Evolutionary conservation across 2,797 vertebrate genomes (phyloP).

Genomic region (Gephyroberyx darwinii): DNA sequence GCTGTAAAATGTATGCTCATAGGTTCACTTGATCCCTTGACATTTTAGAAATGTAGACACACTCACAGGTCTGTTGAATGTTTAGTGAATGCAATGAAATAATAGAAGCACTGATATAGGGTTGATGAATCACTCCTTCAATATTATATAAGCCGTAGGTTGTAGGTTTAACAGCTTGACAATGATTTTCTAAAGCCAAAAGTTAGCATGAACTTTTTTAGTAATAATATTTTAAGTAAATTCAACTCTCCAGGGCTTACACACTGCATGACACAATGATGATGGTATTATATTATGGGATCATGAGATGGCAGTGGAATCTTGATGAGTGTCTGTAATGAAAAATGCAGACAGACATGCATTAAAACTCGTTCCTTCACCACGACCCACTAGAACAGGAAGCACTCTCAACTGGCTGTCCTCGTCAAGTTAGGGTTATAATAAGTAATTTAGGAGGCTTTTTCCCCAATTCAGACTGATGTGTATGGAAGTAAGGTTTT

Average conservation of each 20-base stretch:
- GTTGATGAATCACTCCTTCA: too few species aligned
- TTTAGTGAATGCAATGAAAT: too few species aligned
- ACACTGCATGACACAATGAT: conserved; percentile 14
- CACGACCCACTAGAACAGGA: conserved; percentile 26
- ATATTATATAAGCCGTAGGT: too few species aligned
- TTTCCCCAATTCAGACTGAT: conserved; percentile 16
- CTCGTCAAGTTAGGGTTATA: conserved; percentile 53
- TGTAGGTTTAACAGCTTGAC: too few species aligned
- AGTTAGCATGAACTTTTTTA: too few species aligned
- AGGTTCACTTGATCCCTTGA: too few species aligned
- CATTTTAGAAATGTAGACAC: too few species aligned
- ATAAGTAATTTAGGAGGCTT: conserved; percentile 58
- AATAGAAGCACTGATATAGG: too few species aligned
- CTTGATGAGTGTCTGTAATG: conserved; percentile 43
- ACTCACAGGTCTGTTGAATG: too few species aligned
- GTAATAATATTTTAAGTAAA: too few species aligned
- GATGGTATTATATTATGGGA: conserved; percentile 21
- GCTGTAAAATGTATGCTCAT: too few species aligned
- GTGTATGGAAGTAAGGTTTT: background rate
- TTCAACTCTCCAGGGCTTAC: background rate
- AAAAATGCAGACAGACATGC: conserved; percentile 52
- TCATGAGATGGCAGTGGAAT: conserved; percentile 24
- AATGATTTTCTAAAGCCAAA: too few species aligned
- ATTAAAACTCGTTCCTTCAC: conserved; percentile 43
- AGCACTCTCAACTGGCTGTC: conserved; percentile 34